Percentiles rank a stretch among this genome's conserved stretches.
Evolutionary conservation across 2,113 vertebrate genomes (phyloP).

Genomic region (Callipepla californica): DNA sequence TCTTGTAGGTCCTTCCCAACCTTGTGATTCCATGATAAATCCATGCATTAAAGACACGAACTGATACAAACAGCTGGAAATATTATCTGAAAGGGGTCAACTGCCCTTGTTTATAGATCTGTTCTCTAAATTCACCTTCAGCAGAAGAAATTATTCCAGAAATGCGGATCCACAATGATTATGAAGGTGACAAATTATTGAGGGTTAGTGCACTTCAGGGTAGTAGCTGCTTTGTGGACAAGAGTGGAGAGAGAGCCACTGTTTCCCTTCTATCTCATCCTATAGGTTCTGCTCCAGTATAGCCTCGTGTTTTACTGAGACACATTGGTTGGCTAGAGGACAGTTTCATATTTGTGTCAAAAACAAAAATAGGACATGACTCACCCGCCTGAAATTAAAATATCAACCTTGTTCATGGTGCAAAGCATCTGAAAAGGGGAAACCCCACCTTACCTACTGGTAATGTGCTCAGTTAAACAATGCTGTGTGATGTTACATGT

Average conservation of each 20-base stretch:
- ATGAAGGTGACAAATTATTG: not conserved
- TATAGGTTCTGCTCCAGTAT: not conserved
- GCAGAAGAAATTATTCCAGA: not conserved
- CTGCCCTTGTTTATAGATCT: not conserved
- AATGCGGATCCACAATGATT: not conserved
- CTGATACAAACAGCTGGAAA: conserved; percentile 18
- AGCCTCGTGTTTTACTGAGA: not conserved
- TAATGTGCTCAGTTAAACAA: not conserved
- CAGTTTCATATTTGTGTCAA: not conserved
- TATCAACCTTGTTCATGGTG: not conserved
- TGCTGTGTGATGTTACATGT: not conserved
- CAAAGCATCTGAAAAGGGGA: not conserved
- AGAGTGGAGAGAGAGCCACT: not conserved
- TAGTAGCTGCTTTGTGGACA: not conserved
- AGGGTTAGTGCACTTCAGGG: not conserved
- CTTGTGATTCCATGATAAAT: not conserved
- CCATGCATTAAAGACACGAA: not conserved
- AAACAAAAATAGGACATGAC: not conserved
- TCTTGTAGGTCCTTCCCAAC: too few species aligned
- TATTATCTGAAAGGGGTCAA: conserved; percentile 6
- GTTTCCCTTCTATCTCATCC: not conserved
- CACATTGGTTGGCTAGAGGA: not conserved
- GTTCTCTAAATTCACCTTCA: not conserved
- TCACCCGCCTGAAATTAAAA: not conserved
- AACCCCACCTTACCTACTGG: not conserved